phyloP scores from a whole-genome alignment of 64 coral and sea anemone genomes.

The Platygyra sinensis region DNA sequence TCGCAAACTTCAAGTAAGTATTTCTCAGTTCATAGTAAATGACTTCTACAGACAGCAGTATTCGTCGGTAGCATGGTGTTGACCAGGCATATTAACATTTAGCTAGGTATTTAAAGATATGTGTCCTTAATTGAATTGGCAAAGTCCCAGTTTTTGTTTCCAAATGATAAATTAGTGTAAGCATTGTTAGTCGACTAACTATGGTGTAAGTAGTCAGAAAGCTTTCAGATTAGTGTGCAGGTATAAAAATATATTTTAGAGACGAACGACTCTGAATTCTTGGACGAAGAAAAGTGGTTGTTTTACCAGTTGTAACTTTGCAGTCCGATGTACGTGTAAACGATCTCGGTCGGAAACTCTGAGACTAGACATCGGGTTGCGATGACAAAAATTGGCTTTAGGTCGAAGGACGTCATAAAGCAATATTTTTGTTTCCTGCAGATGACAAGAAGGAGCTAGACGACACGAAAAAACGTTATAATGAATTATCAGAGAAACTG shows the following conservation, averaged over 20 bases:
- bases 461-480: conserved; percentile 69
- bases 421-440: conserved; percentile 20
- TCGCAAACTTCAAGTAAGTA: conserved; percentile 42
- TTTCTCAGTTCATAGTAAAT: not conserved
- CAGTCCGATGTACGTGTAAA: too few relatives aligned
- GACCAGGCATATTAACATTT: not conserved
- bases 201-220: too few relatives aligned
- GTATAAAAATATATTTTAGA: too few relatives aligned
- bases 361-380: not conserved
- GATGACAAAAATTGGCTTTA: not conserved
- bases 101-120: not conserved
- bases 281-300: too few relatives aligned
- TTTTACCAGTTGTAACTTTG: too few relatives aligned
- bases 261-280: too few relatives aligned
- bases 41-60: not conserved
- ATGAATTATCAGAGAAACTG: conserved; percentile 89
- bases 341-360: too few relatives aligned
- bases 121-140: too few relatives aligned
- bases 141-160: too few relatives aligned
- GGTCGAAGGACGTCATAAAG: not conserved
- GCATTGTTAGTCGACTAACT: too few relatives aligned
- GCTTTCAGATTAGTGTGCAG: too few relatives aligned
- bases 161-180: too few relatives aligned
- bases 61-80: not conserved
- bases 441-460: conserved; percentile 88